Evolutionary conservation across 2,113 vertebrate species (phyloP).

Genomic region (Theristicus caerulescens): DNA sequence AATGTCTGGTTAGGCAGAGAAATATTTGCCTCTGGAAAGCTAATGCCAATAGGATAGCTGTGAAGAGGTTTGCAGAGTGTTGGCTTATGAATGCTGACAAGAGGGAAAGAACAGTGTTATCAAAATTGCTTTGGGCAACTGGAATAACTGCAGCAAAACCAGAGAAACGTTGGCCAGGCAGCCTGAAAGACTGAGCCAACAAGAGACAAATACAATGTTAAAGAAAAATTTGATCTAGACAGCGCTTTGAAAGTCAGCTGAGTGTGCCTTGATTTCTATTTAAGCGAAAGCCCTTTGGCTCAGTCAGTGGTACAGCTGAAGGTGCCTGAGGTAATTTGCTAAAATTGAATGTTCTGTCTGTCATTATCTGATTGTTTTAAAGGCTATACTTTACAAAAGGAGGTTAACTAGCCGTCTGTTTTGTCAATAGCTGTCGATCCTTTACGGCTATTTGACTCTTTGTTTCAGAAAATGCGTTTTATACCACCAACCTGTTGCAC

Average conservation of each 20-base stretch:
- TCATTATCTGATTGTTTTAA: neutral
- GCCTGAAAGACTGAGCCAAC: neutral
- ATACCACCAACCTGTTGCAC: neutral
- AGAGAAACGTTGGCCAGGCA: neutral
- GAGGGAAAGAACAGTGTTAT: neutral
- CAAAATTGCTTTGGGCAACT: neutral
- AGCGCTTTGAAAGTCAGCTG: neutral
- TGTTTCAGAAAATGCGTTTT: neutral
- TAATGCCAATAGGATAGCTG: neutral
- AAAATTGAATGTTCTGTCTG: neutral
- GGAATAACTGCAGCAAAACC: neutral
- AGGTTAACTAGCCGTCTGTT: neutral
- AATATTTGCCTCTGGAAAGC: neutral
- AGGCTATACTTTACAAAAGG: neutral
- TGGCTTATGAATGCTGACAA: neutral
- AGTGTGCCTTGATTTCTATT: neutral
- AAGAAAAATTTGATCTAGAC: neutral
- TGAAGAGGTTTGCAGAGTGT: neutral
- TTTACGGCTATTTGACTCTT: neutral
- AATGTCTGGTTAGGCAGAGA: neutral
- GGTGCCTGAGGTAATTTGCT: neutral
- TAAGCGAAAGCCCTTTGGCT: neutral
- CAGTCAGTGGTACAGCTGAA: neutral
- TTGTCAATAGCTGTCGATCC: neutral
- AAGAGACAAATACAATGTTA: neutral